Evolutionary conservation across 2,113 vertebrate genomes (phyloP), one percentile per base, ranked within the genome.

Genomic region (Stomatorhinus ivindoensis): DNA sequence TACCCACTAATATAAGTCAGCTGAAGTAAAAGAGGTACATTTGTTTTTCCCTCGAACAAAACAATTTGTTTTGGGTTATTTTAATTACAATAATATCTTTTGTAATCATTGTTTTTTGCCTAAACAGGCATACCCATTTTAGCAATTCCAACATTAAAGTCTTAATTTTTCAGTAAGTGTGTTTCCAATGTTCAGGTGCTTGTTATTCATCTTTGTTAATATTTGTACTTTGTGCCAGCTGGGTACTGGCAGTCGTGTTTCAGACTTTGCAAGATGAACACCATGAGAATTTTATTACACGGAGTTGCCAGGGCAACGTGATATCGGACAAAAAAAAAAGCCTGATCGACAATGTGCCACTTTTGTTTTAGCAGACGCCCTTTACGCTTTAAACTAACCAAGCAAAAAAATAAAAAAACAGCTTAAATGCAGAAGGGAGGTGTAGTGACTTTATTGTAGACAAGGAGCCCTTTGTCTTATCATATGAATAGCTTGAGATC

Each of bases 381-480:
- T 85, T 88, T 73, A 51, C 51, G 44, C 84, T 39, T 61, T 61
- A 88, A 58, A 89, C 90, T 90, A 92, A 91, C 90, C 89, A 89
- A 92, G 92, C 92, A 85, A 85, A 53, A 92, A 92, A 92, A 91
- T n/a, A 46, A 92, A 95, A 95, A 94, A 94, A 94, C 96, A 96
- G 61, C 17, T 61, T 50, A 85, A 61, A 48, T 55, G 84, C 69
- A 88, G 83, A 88, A 48, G 87, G 91, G 91, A 91, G 94, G 92
- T 93, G 90, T 92, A 96, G 94, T 97, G 96, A 96, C 97, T 97
- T 97, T 97, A 97, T 97, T 97, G 97, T 95, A 96, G 95, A 97
- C 97, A 97, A 97, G 97, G 95, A 92, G 94, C 92, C 97, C 97
- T 96, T 98, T 98, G 97, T 98, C 96, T 97, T 97, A 97, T 90